These are phyloP conservation scores for Palaemon carinicauda DNA, from an alignment of 1,140 invertebrate genomes.

Conservation along the genomic window DNA sequence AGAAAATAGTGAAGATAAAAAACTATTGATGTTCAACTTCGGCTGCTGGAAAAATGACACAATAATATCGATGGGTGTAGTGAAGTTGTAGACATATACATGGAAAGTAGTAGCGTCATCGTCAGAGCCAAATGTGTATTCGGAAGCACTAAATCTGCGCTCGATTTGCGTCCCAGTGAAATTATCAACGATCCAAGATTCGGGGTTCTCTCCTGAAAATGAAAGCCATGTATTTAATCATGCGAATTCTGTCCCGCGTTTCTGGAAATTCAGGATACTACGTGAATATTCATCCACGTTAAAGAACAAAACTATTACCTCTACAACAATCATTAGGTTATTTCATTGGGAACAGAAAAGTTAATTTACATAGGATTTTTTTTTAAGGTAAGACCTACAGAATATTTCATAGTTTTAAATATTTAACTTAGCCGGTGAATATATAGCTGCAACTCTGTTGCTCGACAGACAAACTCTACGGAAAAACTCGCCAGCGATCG, in stretches of 20 bases:
- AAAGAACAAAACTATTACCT: too few relatives aligned
- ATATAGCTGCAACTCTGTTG: too few relatives aligned
- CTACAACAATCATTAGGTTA: too few relatives aligned
- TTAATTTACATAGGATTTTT: too few relatives aligned
- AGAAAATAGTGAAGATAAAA: slow-evolving; percentile 98
- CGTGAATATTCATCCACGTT: too few relatives aligned
- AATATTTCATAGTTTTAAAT: too few relatives aligned
- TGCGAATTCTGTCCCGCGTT: neutral
- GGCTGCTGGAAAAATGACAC: slow-evolving; percentile 95
- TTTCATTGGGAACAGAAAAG: too few relatives aligned
- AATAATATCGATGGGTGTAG: slow-evolving; percentile 88
- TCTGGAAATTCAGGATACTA: too few relatives aligned
- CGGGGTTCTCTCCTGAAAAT: slow-evolving; percentile 69
- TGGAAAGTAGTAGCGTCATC: slow-evolving; percentile 93
- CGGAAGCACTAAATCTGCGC: slow-evolving; percentile 86
- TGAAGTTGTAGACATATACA: slow-evolving; percentile 96
- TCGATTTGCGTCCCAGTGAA: slow-evolving; percentile 86
- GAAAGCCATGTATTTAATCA: neutral
- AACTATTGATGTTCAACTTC: slow-evolving; percentile 95
- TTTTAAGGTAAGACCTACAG: too few relatives aligned
- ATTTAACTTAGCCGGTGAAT: too few relatives aligned
- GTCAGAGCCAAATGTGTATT: slow-evolving; percentile 86
- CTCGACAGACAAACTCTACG: too few relatives aligned
- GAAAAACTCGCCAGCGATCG: too few relatives aligned
- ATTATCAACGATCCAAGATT: slow-evolving; percentile 77